phyloP scores from a whole-genome alignment of 1,140 invertebrate genomes.

The Hycleus phaleratus region DNA sequence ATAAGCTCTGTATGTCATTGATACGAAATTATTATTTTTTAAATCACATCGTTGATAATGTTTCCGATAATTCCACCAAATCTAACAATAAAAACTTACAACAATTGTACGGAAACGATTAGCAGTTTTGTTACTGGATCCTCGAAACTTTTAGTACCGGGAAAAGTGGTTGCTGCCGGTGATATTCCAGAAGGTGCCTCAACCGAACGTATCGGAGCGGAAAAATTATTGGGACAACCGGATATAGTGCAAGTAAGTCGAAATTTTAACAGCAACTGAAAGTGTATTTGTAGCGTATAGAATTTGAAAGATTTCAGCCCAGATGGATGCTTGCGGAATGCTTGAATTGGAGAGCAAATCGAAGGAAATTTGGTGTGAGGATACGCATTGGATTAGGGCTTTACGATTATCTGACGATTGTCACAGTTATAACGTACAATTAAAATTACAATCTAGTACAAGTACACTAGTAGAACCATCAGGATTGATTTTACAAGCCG shows the following conservation, averaged over 20 bases:
- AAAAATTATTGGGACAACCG: constrained; percentile 27
- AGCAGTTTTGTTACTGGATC: constrained; percentile 22
- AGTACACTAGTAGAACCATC: constrained; percentile 9
- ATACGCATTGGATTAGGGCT: constrained; percentile 36
- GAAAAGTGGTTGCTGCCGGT: constrained; percentile 30
- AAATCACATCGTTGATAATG: constrained; percentile 1
- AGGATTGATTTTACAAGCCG: constrained; percentile 43
- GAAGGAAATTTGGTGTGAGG: constrained; percentile 25
- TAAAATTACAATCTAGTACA: constrained; percentile 37
- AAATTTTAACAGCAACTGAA: background rate
- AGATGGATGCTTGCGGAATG: constrained; percentile 23
- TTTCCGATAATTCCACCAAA: constrained; percentile 18
- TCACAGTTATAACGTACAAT: constrained; percentile 57
- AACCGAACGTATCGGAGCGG: constrained; percentile 29
- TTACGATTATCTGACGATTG: constrained; percentile 57
- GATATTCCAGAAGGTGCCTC: constrained; percentile 34
- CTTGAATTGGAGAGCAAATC: constrained; percentile 31
- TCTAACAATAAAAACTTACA: constrained; percentile 5
- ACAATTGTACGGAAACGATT: constrained; percentile 3
- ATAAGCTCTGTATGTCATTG: constrained; percentile 6
- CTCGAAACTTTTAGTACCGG: constrained; percentile 33
- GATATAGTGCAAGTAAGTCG: constrained; percentile 35
- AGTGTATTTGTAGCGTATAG: background rate
- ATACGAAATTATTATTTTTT: constrained; percentile 3
- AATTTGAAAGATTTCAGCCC: constrained; percentile 31